Conservation (phyloP, 2,113 vertebrate genomes). For the Oryzias javanicus region DNA sequence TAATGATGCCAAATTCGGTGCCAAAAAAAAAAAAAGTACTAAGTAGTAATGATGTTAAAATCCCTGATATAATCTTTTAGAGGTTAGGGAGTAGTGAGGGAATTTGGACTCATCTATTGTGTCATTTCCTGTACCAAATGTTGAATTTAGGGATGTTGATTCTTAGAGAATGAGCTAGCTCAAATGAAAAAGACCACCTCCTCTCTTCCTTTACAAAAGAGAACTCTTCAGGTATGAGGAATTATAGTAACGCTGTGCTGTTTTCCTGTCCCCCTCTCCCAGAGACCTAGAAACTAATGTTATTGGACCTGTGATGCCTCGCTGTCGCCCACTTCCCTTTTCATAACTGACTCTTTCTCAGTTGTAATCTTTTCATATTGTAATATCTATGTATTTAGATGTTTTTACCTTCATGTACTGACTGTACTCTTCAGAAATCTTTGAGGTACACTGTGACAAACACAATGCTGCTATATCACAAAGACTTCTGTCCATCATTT, state of each 20-base stretch:
- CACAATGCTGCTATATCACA: slow-evolving; percentile 73
- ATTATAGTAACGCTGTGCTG: slow-evolving; percentile 45
- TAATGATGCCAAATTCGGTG: too few species aligned
- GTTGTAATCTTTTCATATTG: slow-evolving; percentile 71
- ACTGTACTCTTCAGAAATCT: slow-evolving; percentile 50
- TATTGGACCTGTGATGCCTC: slow-evolving; percentile 47
- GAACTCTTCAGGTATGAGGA: slow-evolving; percentile 65
- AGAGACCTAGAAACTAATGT: slow-evolving; percentile 47
- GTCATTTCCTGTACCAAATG: slow-evolving; percentile 63
- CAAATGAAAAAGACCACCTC: slow-evolving; percentile 45
- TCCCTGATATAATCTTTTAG: too few species aligned
- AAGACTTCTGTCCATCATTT: slow-evolving; percentile 45
- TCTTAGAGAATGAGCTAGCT: slow-evolving; percentile 19
- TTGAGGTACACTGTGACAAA: slow-evolving; percentile 72
- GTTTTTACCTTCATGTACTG: slow-evolving; percentile 59
- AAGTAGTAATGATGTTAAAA: too few species aligned
- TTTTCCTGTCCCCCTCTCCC: slow-evolving; percentile 29
- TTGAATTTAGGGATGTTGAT: slow-evolving; percentile 38
- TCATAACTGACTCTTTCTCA: slow-evolving; percentile 57
- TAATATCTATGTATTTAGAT: slow-evolving; percentile 56
- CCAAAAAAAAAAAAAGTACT: too few species aligned
- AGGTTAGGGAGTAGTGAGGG: too few species aligned
- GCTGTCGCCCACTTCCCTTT: slow-evolving; percentile 37
- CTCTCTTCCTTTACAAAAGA: slow-evolving; percentile 34
- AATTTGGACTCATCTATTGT: slow-evolving; percentile 14